These are phyloP conservation scores for Gryon sp. DNA, from an alignment of 1,140 invertebrate species.

Conservation along the genomic window DNA sequence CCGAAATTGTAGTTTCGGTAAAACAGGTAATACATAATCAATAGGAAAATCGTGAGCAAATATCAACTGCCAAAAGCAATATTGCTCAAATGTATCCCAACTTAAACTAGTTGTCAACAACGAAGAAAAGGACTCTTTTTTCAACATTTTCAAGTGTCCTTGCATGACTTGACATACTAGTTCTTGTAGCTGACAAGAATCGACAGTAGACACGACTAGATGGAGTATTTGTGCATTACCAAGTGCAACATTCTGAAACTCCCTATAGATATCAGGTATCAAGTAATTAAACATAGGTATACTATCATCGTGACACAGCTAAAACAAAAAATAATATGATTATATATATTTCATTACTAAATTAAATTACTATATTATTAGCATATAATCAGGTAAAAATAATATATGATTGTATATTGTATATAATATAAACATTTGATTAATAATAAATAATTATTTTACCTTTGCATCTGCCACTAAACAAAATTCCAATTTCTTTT, in stretches of 20 bases:
- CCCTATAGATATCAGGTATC: slow-evolving; percentile 93
- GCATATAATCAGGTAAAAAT: too few species aligned
- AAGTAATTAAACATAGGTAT: slow-evolving; percentile 92
- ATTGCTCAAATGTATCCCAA: slow-evolving; percentile 98
- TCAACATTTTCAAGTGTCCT: slow-evolving; percentile 90
- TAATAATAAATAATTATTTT: slow-evolving; percentile 12
- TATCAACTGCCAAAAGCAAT: slow-evolving; percentile 97
- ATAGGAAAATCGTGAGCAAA: slow-evolving; percentile 95
- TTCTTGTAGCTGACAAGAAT: slow-evolving; percentile 93
- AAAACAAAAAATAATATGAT: slow-evolving; percentile 61
- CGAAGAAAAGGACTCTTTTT: slow-evolving; percentile 85
- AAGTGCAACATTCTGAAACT: slow-evolving; percentile 91
- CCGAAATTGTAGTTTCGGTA: slow-evolving; percentile 92
- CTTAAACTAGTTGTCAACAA: slow-evolving; percentile 90
- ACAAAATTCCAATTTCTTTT: slow-evolving; percentile 88
- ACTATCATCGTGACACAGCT: slow-evolving; percentile 92
- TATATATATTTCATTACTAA: too few species aligned
- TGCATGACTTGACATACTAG: slow-evolving; percentile 94
- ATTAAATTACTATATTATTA: too few species aligned
- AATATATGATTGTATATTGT: slow-evolving; percentile 1
- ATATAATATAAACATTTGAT: not conserved
- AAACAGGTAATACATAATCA: slow-evolving; percentile 92
- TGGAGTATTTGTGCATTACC: slow-evolving; percentile 92
- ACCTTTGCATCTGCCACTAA: slow-evolving; percentile 87
- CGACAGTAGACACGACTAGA: slow-evolving; percentile 92